Evolutionary conservation across 2,113 vertebrate species (phyloP), one percentile per base, ranked within the genome.

Genomic region (Gorilla gorilla): DNA sequence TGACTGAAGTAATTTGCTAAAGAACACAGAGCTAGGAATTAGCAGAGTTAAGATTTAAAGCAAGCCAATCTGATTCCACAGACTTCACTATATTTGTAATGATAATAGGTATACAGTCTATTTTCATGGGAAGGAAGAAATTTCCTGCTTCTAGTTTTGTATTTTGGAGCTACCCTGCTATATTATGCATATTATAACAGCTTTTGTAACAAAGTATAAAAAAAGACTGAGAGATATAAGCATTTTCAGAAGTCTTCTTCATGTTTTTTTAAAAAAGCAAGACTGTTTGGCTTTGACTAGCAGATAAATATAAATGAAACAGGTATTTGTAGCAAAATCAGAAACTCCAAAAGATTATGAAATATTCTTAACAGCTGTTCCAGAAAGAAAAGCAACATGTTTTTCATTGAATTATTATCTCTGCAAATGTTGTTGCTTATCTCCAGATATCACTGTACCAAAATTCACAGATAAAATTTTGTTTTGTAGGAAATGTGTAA

Each of bases 401-500:
- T 93, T 66, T 22, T 82, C 18, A 48, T 17, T 40, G 11, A 87
- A 82, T 40, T 59, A 92, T 38, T 84, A 43, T 59, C 12, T 85
- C 16, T 70, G 17, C 35, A 68, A 92, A 57, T 48, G 5, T 59
- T 93, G n/a, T n/a, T 55, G 38, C 13, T 12, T 92, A 80, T 45
- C 5, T 72, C 64, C 14, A 81, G 7, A 88, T 57, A 18, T 2
- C 6, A 35, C 4, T 9, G 79, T 40, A 45, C 2, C 11, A 80
- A 96, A 90, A 88, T 45, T 45, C 48, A 95, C n/a, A 30, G 70
- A 59, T 59, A 6, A 94, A 92, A 93, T 68, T 72, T 20, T 32
- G 9, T 83, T 81, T 57, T 6, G n/a, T 73, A 30, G 11, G 14
- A 79, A 93, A 82, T 45, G 6, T 90, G 2, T 61, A 40, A 78